Evolutionary conservation across 1,140 invertebrate genomes (phyloP), one percentile per base, ranked within the genome.

Genomic region (Himalopsyche phryganea): DNA sequence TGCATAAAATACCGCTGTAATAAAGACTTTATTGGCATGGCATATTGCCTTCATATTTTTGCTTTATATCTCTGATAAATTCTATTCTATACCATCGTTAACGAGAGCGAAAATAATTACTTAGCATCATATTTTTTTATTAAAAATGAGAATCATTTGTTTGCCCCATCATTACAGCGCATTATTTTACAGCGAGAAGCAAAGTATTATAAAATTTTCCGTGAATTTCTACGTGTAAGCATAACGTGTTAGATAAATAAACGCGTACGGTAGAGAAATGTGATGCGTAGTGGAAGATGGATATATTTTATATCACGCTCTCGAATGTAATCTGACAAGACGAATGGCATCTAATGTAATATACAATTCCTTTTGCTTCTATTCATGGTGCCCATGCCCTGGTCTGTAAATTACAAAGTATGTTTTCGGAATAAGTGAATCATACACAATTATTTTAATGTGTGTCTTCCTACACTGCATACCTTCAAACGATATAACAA

Each of bases 261-360:
- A 13, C 23, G 13, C 1, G 57, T 44, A 50, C 32, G 38, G 42
- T 47, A 35, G 23, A 35, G 38, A 40, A 47, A 52, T 41, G 38
- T 51, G 59, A 55, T 46, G 47, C 51, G 44, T 36, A 33, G n/a
- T 10, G 40, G 44, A 53, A 60, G 58, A 48, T 60, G 50, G 58
- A 20, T 32, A 19, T 57, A 57, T 61, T 53, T 42, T 50, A 48
- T 46, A 50, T 32, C 35, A 23, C 59, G 54, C 60, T 45, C 42
- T 28, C 28, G 55, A 50, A 61, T 52, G 47, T 61, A 61, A 61
- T 61, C 59, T 61, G 59, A 61, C 59, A 61, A 61, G 59, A 61
- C 53, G 59, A 56, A 61, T 61, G 53, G 52, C 48, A 45, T 56
- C 52, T 55, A 50, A 61, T 46, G 47, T 61, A 61, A 50, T 60